Conservation (phyloP, 2,113 vertebrate genomes). For the Pandion haliaetus region DNA sequence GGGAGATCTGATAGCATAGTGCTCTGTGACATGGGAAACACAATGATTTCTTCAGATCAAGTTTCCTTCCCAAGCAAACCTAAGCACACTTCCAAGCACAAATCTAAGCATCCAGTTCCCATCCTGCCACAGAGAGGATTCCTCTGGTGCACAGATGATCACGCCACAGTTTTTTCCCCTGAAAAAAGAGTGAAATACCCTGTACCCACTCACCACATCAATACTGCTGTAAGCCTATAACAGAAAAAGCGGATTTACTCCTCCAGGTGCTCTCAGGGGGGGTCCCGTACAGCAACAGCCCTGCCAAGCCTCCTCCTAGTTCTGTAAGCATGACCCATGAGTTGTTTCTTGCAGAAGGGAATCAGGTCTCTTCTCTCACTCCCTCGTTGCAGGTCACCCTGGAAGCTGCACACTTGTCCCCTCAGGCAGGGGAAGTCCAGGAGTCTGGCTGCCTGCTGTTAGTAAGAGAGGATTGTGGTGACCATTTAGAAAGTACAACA, state of each 20-base stretch:
- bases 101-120: not conserved
- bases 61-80: not conserved
- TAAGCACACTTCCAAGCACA: not conserved
- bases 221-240: not conserved
- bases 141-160: not conserved
- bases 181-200: not conserved
- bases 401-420: not conserved
- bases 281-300: not conserved
- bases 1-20: not conserved
- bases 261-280: not conserved
- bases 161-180: not conserved
- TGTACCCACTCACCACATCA: not conserved
- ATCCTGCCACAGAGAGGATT: not conserved
- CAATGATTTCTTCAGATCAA: not conserved
- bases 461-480: not conserved
- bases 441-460: not conserved
- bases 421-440: not conserved
- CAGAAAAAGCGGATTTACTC: not conserved
- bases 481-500: not conserved
- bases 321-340: not conserved
- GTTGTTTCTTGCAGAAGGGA: not conserved
- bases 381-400: not conserved
- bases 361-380: not conserved
- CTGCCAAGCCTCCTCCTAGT: not conserved
- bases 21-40: not conserved